Base-by-base conservation (phyloP, 2,113 vertebrate species). In the Phainopepla nitens region DNA sequence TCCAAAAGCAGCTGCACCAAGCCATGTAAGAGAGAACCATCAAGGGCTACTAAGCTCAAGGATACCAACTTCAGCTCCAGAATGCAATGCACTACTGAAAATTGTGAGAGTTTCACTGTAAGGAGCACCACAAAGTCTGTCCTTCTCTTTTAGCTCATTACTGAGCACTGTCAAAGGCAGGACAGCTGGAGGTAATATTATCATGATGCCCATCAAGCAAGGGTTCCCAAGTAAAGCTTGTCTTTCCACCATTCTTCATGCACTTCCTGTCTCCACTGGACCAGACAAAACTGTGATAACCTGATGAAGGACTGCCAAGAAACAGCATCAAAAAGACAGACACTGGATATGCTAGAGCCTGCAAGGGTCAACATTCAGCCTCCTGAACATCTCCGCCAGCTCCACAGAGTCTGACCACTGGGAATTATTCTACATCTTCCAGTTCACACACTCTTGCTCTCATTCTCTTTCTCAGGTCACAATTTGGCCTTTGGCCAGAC, bases 1-100 rank as follows among this genome's bases (percentile, higher is more conserved):
- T n/a, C n/a, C 73, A 87, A 89, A 84, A 50, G 15, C 77, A 87
- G 56, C 29, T 62, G 16, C 92, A 64, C 27, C 66, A 78, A 90
- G 54, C 10, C 31, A 19, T 2, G 4, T 20, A 27, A 87, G 50
- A 91, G 29, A 64, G n/a, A 53, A 77, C 42, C 35, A 58, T 35
- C 51, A 58, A 72, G 71, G 53, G 31, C 61, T 80, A 45, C 39
- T 62, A 31, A 84, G 23, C 11, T 62, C 3, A 2, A 51, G 33
- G 36, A 80, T 44, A 83, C 4, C 49, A 71, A 8, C 20, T 72
- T 25, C 73, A 56, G 25, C 49, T 93, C 69, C 86, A 44, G 41
- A 90, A 53, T 12, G 10, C 20, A 85, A 49, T 0, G 2, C 29
- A 14, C 35, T n/a, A 11, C 31, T 50, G 41, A 65, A 82, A 82